Percentiles rank a stretch among this genome's conserved stretches.
phyloP scores from a whole-genome alignment of 2,888 invertebrate genomes.

The Fabriciana adippe region DNA sequence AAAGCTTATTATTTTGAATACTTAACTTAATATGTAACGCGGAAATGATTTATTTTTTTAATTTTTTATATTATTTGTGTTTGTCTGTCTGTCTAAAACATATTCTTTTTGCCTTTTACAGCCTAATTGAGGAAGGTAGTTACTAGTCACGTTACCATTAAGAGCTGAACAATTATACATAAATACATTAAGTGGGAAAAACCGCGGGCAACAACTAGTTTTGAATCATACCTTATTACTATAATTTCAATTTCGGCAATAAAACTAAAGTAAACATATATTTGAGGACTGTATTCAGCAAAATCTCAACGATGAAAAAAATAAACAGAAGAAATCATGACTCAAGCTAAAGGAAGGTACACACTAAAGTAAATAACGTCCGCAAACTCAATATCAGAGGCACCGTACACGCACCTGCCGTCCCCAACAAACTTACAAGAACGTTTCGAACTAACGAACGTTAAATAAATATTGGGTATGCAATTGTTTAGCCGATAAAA shows the following conservation, averaged over 20 bases:
- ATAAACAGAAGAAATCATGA: not conserved
- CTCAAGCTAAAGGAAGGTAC: not conserved
- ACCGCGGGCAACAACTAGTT: too few species aligned
- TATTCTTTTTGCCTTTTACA: too few species aligned
- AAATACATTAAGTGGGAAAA: too few species aligned
- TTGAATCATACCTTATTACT: too few species aligned
- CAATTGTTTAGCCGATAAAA: constrained; percentile 1
- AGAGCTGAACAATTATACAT: too few species aligned
- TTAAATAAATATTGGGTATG: constrained; percentile 1
- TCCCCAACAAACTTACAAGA: constrained; percentile 8
- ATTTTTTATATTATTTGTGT: too few species aligned
- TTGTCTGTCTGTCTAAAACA: too few species aligned
- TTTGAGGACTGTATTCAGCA: not conserved
- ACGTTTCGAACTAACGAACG: constrained; percentile 11
- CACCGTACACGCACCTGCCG: not conserved
- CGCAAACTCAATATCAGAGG: constrained; percentile 8
- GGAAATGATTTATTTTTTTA: too few species aligned
- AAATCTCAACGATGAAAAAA: not conserved
- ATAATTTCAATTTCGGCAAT: too few species aligned
- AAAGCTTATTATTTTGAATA: not conserved
- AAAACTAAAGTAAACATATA: not conserved
- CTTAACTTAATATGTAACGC: too few species aligned
- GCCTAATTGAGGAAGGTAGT: too few species aligned
- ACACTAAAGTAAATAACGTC: constrained; percentile 5
- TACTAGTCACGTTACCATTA: too few species aligned